These are phyloP conservation scores for Zonotrichia albicollis DNA, from an alignment of 2,797 vertebrate genomes.

Conservation along the genomic window DNA sequence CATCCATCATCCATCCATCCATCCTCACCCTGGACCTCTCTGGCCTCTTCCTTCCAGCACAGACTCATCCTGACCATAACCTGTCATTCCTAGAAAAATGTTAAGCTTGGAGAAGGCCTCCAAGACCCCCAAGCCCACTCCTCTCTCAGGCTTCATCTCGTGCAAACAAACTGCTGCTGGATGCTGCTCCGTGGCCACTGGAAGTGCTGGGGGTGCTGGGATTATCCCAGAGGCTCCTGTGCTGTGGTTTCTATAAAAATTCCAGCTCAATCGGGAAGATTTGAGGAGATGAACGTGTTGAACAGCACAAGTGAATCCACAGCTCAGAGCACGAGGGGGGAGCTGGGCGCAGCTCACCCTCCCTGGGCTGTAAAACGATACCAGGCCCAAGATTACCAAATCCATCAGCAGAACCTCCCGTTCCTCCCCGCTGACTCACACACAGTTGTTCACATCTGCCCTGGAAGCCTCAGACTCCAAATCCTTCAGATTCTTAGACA, in stretches of 20 bases:
- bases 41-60: not conserved
- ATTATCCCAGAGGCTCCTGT: fast-evolving
- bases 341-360: not conserved
- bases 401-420: not conserved
- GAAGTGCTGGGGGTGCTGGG: not conserved
- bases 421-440: not conserved
- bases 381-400: not conserved
- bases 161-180: not conserved
- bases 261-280: not conserved
- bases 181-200: fast-evolving
- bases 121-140: not conserved
- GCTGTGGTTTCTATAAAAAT: not conserved
- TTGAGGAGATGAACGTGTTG: fast-evolving
- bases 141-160: not conserved
- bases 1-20: not conserved
- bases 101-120: not conserved
- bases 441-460: not conserved
- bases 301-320: not conserved
- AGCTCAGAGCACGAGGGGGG: fast-evolving
- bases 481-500: not conserved
- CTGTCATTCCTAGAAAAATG: fast-evolving
- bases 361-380: not conserved
- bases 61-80: not conserved
- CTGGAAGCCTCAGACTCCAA: not conserved
- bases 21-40: not conserved